Evolutionary conservation across 2,888 invertebrate species (phyloP), one percentile per base, ranked within the genome.

Genomic region (Pheosia tremula): DNA sequence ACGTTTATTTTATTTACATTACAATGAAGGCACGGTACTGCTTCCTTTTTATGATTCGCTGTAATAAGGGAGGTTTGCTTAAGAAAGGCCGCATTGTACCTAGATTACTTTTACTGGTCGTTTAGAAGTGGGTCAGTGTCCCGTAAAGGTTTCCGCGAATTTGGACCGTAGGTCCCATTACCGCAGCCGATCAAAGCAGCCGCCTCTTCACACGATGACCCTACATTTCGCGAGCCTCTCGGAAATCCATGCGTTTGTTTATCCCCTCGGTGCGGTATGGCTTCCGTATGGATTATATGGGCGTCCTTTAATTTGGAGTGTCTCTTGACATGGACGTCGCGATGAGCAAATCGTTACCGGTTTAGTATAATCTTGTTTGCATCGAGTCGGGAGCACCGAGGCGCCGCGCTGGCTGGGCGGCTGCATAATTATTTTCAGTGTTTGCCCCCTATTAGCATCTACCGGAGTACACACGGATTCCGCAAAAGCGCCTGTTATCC

Each of bases 131-230:
- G 87, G 84, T 87, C 87, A 89, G 87, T 85, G 90, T 91, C 88
- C 90, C 92, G 92, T 90, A 81, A 92, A 91, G 89, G 87, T 89
- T 91, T 89, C 87, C 87, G 83, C 85, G 82, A 86, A 79, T 86
- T 83, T 87, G 90, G 87, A 86, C 86, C 82, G 81, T 72, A 77
- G 77, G 79, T 76, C 77, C 82, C 82, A 85, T 86, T 82, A 85
- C 83, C 81, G 82, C 75, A 78, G 75, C 78, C 82, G 89, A 91
- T 93, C 91, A 93, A 92, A 93, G 92, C 85, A 67, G 59, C 69
- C 74, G 74, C 71, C 81, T 79, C 82, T 83, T 78, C 71, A 76
- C 74, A 74, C 75, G 78, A 86, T 82, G 80, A 78, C 85, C 85
- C 83, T 86, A 75, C 77, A 74, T 64, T 69, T 71, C 76, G 70